Evolutionary conservation across 1,140 invertebrate genomes (phyloP).

Genomic region (Caerostris extrusa): DNA sequence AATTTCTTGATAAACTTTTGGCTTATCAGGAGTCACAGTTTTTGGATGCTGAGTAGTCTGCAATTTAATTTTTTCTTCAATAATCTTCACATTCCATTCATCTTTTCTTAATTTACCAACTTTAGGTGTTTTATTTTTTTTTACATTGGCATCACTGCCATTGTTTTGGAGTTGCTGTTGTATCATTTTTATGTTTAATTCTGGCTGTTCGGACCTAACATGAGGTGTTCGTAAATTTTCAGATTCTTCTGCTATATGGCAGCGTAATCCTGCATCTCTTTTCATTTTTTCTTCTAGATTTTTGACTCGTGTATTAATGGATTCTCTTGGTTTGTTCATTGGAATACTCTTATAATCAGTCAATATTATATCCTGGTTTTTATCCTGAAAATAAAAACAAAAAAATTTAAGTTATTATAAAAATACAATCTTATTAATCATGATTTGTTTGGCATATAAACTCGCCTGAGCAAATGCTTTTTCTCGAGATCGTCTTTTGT

Average conservation of each 20-base stretch:
- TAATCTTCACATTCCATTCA: constrained; percentile 94
- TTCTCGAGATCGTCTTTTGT: constrained; percentile 76
- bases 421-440: too few relatives aligned
- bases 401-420: too few relatives aligned
- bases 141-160: constrained; percentile 57
- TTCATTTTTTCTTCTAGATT: constrained; percentile 84
- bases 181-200: constrained; percentile 73
- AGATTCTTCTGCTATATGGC: constrained; percentile 30
- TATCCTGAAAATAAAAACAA: constrained; percentile 82
- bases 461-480: constrained; percentile 81
- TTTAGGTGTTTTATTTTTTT: constrained; percentile 70
- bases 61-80: constrained; percentile 85
- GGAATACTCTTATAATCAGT: constrained; percentile 85
- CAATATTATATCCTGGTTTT: constrained; percentile 84
- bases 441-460: neutral
- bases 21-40: constrained; percentile 34
- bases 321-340: constrained; percentile 62
- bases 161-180: constrained; percentile 72
- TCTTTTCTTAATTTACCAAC: constrained; percentile 91
- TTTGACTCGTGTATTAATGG: constrained; percentile 89
- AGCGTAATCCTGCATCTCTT: constrained; percentile 62
- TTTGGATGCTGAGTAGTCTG: constrained; percentile 25
- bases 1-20: constrained; percentile 71
- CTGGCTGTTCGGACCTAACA: constrained; percentile 60
- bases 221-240: constrained; percentile 51